These are phyloP conservation scores for Fissipunctia ypsillon DNA, from an alignment of 2,888 invertebrate species.

Conservation along the genomic window DNA sequence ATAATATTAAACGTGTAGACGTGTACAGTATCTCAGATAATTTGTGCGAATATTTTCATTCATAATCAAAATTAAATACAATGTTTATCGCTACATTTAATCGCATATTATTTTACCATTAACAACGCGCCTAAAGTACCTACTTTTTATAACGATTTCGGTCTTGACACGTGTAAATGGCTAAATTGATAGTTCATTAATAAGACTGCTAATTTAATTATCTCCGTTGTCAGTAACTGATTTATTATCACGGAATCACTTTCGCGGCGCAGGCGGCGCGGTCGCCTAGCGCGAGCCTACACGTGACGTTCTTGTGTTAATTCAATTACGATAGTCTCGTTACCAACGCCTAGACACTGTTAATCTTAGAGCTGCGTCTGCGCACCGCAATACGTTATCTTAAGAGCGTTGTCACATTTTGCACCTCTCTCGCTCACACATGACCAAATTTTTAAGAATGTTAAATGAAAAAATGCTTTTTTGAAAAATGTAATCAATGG, in stretches of 20 bases:
- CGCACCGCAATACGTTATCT: constrained; percentile 49
- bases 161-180: neutral
- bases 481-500: too few relatives aligned
- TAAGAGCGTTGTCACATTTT: too few relatives aligned
- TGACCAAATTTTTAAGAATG: too few relatives aligned
- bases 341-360: constrained; percentile 59
- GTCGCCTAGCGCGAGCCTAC: constrained; percentile 54
- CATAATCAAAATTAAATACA: neutral
- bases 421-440: too few relatives aligned
- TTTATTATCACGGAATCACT: constrained; percentile 74
- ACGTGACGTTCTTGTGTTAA: constrained; percentile 70
- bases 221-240: constrained; percentile 68
- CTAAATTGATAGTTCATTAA: constrained; percentile 45
- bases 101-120: constrained; percentile 13
- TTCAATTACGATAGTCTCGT: constrained; percentile 71
- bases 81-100: constrained; percentile 1
- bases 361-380: constrained; percentile 48
- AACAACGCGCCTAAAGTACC: neutral
- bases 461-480: too few relatives aligned
- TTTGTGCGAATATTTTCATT: constrained; percentile 15
- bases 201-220: constrained; percentile 63
- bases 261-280: constrained; percentile 64
- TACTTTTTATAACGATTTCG: constrained; percentile 14
- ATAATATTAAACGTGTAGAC: neutral
- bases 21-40: neutral